These are phyloP conservation scores for Notoglanidium macrostoma DNA, from an alignment of 2,797 vertebrate genomes.

Conservation along the genomic window DNA sequence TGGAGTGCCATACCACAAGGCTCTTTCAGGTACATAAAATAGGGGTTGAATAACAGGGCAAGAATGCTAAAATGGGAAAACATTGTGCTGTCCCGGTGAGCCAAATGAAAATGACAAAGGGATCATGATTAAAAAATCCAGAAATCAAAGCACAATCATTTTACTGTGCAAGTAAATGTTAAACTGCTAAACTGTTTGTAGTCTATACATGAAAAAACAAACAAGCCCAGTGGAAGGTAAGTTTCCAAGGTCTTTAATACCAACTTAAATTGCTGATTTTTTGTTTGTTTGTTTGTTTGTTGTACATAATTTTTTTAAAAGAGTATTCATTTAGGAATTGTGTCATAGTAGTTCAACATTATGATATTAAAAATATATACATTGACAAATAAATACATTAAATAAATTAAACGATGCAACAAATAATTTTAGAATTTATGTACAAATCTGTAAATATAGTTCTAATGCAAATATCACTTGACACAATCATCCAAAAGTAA, in stretches of 20 bases:
- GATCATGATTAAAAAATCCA: neutral
- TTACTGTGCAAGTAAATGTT: constrained; percentile 8
- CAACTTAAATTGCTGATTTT: neutral
- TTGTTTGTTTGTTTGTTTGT: neutral
- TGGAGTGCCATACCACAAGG: neutral
- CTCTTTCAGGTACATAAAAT: neutral
- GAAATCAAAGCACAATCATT: neutral
- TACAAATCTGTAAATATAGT: neutral
- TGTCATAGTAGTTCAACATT: neutral
- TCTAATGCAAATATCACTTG: neutral
- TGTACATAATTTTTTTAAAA: neutral
- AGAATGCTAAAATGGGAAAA: neutral
- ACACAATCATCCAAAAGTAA: constrained; percentile 6
- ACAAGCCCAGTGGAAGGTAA: neutral
- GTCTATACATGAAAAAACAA: neutral
- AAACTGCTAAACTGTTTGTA: neutral
- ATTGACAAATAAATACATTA: neutral
- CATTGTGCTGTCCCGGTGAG: neutral
- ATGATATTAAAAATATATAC: neutral
- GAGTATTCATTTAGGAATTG: neutral
- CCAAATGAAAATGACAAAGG: neutral
- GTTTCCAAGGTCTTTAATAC: neutral
- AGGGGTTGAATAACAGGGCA: neutral
- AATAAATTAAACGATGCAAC: neutral
- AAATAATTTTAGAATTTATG: neutral